Evolutionary conservation across 2,797 vertebrate species (phyloP).

Genomic region (Danio kyathit): DNA sequence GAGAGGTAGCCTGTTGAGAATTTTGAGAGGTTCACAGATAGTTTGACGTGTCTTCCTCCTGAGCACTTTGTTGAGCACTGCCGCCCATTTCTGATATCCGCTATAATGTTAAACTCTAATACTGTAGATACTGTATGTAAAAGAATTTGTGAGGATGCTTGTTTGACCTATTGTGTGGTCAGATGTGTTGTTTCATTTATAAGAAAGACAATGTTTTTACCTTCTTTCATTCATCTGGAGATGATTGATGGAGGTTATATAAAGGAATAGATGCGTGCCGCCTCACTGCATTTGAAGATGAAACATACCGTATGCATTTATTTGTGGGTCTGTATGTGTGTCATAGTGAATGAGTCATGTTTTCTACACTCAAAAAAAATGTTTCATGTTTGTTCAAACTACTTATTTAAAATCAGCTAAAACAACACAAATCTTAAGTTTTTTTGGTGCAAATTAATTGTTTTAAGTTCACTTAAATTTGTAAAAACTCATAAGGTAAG

Average conservation of each 20-base stretch:
- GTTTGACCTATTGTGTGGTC: not conserved
- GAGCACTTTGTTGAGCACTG: conserved; percentile 64
- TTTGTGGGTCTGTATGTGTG: conserved; percentile 45
- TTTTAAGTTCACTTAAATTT: too few species aligned
- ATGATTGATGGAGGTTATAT: conserved; percentile 20
- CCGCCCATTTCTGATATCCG: conserved; percentile 64
- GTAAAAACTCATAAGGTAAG: too few species aligned
- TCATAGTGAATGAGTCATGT: conserved; percentile 21
- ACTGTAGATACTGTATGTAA: conserved; percentile 21
- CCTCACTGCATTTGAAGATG: not conserved
- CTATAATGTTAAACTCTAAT: conserved; percentile 65
- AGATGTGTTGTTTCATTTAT: conserved; percentile 26
- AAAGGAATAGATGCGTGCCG: not conserved
- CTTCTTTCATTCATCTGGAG: not conserved
- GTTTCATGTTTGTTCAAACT: too few species aligned
- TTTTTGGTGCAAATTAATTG: too few species aligned
- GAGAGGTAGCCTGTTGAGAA: conserved; percentile 60
- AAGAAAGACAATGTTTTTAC: not conserved
- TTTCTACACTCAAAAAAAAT: not conserved
- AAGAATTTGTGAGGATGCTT: conserved; percentile 31
- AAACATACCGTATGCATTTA: not conserved
- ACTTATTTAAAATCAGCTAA: too few species aligned
- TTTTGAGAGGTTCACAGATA: conserved; percentile 58
- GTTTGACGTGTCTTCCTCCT: conserved; percentile 61
- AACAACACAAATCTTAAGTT: too few species aligned